Evolutionary conservation across 2,888 invertebrate species (phyloP).

Genomic region (Dione juno): DNA sequence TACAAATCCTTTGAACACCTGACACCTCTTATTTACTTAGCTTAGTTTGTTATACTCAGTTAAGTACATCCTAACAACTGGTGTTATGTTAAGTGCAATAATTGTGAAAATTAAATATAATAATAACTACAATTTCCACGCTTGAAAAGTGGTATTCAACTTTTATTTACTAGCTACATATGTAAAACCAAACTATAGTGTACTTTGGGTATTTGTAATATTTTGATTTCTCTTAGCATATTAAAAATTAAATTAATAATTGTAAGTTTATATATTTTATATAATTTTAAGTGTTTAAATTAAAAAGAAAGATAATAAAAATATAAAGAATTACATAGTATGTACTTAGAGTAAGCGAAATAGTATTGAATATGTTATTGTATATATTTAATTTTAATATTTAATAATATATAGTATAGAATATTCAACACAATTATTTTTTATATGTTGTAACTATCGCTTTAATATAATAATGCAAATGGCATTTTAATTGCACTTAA

Average conservation of each 20-base stretch:
- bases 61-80: background rate
- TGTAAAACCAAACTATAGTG: no score
- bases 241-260: no score
- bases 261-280: no score
- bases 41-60: constrained; percentile 15
- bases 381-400: background rate
- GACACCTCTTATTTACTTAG: constrained; percentile 29
- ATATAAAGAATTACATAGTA: no score
- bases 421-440: background rate
- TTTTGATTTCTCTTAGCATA: no score
- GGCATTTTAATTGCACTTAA: background rate
- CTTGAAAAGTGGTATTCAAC: background rate
- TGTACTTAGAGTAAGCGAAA: no score
- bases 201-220: no score
- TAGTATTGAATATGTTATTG: no score
- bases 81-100: background rate
- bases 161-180: background rate
- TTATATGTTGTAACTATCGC: constrained; percentile 1
- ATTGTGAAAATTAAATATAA: constrained; percentile 1
- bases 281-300: no score
- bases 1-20: constrained; percentile 36
- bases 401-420: no score
- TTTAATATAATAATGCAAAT: background rate
- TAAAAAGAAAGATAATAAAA: no score
- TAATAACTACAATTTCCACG: background rate